These are phyloP conservation scores for Chloropsis cyanopogon DNA, from an alignment of 2,113 vertebrate genomes.

Conservation along the genomic window DNA sequence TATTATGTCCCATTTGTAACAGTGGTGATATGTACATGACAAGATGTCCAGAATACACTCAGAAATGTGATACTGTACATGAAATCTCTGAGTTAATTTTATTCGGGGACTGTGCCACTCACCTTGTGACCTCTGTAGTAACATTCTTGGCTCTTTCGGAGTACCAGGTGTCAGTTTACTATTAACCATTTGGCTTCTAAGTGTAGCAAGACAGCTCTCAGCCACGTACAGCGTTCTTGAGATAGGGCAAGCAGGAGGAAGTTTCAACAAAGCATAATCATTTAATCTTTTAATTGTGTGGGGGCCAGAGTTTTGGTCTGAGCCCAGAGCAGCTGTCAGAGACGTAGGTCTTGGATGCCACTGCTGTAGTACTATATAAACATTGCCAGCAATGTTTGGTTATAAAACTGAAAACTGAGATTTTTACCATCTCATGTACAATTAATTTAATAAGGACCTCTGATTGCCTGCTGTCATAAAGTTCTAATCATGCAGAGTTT, in stretches of 20 bases:
- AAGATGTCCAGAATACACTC: conserved; percentile 37
- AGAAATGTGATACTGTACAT: conserved; percentile 47
- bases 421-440: background rate
- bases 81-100: conserved; percentile 36
- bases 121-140: conserved; percentile 32
- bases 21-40: conserved; percentile 45
- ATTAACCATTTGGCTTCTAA: conserved; percentile 35
- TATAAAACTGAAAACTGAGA: background rate
- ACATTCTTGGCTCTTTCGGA: background rate
- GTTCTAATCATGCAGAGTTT: background rate
- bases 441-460: background rate
- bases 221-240: background rate
- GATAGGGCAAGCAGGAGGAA: background rate
- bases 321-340: background rate
- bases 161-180: conserved; percentile 39
- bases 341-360: background rate
- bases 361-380: background rate
- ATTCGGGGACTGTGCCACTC: background rate
- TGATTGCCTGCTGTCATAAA: background rate
- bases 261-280: background rate
- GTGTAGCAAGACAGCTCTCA: background rate
- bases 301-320: background rate
- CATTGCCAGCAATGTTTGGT: background rate
- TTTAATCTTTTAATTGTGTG: background rate
- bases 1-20: conserved; percentile 12